phyloP scores from a whole-genome alignment of 2,888 invertebrate species.

The Volucella inflata region DNA sequence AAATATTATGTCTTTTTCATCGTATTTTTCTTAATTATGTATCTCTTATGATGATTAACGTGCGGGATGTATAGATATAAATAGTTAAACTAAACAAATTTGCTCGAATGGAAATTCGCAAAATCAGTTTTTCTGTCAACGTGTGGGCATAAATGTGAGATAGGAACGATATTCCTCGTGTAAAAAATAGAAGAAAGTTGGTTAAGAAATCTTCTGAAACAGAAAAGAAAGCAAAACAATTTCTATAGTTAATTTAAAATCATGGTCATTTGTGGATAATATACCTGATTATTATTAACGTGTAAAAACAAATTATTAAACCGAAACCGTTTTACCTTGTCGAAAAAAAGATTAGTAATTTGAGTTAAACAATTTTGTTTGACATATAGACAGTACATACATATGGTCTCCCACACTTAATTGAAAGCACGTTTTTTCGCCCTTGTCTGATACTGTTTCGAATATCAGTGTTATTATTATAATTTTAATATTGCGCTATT shows the following conservation, averaged over 20 bases:
- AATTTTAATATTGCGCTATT: neutral
- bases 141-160: neutral
- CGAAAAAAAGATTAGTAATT: conserved; percentile 7
- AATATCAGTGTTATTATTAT: too few species aligned
- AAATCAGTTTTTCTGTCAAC: too few species aligned
- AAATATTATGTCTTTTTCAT: too few species aligned
- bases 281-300: neutral
- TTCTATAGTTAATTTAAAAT: neutral
- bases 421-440: conserved; percentile 24
- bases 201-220: conserved; percentile 22
- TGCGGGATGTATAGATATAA: too few species aligned
- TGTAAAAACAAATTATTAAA: neutral
- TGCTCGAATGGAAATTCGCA: neutral
- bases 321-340: conserved; percentile 8
- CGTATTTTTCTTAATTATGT: too few species aligned
- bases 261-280: neutral
- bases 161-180: conserved; percentile 6
- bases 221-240: conserved; percentile 3
- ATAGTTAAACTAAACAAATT: neutral
- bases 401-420: conserved; percentile 27
- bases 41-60: too few species aligned
- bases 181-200: conserved; percentile 15
- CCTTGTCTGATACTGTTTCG: neutral
- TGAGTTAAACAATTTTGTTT: neutral
- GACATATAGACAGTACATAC: neutral